Conservation (phyloP, 2,113 vertebrate genomes). For the Theristicus caerulescens region DNA sequence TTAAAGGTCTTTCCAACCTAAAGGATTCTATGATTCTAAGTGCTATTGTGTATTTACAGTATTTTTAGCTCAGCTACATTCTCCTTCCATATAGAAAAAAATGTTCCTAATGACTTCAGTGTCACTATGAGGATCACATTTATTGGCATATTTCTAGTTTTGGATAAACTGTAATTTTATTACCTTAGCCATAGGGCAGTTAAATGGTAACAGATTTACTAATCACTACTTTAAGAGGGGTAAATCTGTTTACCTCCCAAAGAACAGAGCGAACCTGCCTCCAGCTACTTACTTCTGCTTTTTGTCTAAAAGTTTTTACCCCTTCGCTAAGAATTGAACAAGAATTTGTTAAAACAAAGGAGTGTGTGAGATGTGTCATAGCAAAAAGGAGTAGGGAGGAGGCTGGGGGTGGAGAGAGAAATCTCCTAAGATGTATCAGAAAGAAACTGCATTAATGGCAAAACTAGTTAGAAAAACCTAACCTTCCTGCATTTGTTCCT, state of each 20-base stretch:
- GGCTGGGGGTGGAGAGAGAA: neutral
- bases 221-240: neutral
- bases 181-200: neutral
- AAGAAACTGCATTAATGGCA: neutral
- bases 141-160: conserved; percentile 11
- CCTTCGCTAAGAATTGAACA: neutral
- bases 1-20: no score
- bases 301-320: neutral
- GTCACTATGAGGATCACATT: neutral
- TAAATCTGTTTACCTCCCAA: conserved; percentile 31
- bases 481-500: neutral
- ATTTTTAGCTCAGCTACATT: neutral
- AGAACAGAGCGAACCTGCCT: neutral
- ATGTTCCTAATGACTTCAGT: neutral
- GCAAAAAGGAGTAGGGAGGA: neutral
- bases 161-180: neutral
- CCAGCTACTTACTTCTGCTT: neutral
- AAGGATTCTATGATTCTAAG: neutral
- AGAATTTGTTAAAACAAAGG: neutral
- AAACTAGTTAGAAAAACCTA: neutral
- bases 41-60: neutral
- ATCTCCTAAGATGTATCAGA: neutral
- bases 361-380: neutral
- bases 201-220: neutral
- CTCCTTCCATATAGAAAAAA: neutral